These are phyloP conservation scores for Conchocele bisecta DNA, from an alignment of 2,888 invertebrate genomes.

Conservation along the genomic window DNA sequence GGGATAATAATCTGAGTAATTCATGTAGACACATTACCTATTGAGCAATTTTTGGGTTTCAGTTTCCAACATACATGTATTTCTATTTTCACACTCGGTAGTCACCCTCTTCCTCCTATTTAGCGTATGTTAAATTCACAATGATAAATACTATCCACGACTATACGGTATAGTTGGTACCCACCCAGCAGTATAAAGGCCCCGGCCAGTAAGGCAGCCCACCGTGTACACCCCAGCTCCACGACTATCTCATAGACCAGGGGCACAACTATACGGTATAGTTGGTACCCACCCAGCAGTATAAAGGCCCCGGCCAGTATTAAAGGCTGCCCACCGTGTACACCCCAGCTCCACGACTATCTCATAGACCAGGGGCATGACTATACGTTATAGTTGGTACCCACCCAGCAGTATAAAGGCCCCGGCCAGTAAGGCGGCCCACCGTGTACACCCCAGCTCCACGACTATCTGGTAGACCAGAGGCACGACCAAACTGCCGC, in stretches of 20 bases:
- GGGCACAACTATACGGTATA: too few relatives aligned
- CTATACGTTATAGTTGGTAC: too few relatives aligned
- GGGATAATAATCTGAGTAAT: too few relatives aligned
- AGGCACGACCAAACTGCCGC: conserved; percentile 93
- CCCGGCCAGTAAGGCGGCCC: conserved; percentile 92
- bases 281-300: conserved; percentile 89
- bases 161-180: too few relatives aligned
- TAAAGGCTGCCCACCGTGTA: conserved; percentile 91
- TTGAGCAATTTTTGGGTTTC: too few relatives aligned
- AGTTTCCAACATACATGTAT: too few relatives aligned
- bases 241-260: conserved; percentile 92
- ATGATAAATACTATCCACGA: too few relatives aligned
- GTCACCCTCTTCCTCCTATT: too few relatives aligned
- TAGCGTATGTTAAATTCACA: too few relatives aligned
- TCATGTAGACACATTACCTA: too few relatives aligned
- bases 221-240: conserved; percentile 90
- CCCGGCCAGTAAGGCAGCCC: conserved; percentile 92
- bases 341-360: conserved; percentile 91
- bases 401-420: conserved; percentile 91
- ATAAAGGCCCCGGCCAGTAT: conserved; percentile 91
- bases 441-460: conserved; percentile 90
- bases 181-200: conserved; percentile 91
- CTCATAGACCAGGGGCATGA: conserved; percentile 92
- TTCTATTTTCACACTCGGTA: too few relatives aligned
- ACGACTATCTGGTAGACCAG: conserved; percentile 92